These are phyloP conservation scores for Dipodomys ordii DNA, from an alignment of 2,113 vertebrate species.

Conservation along the genomic window DNA sequence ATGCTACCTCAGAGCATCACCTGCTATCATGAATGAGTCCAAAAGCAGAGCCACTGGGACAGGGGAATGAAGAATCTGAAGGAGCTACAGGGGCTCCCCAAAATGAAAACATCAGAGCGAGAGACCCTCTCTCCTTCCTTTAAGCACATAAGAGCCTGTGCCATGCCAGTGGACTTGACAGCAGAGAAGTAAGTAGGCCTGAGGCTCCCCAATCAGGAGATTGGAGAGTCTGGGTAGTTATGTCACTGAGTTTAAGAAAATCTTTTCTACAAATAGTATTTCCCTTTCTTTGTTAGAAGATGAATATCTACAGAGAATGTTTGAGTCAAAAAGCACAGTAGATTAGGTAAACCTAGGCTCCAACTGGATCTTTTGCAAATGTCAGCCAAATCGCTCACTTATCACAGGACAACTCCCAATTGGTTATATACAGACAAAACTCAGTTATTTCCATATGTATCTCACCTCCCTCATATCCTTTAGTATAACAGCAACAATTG, in stretches of 20 bases:
- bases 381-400: background rate
- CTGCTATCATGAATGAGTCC: background rate
- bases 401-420: background rate
- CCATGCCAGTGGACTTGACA: background rate
- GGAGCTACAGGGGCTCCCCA: background rate
- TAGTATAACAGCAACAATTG: background rate
- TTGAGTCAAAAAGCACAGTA: constrained; percentile 6
- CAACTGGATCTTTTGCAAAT: background rate
- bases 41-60: background rate
- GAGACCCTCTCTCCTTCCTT: background rate
- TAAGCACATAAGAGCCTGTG: background rate
- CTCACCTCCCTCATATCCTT: background rate
- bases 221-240: background rate
- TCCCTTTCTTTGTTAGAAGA: background rate
- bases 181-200: background rate
- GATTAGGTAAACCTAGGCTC: background rate
- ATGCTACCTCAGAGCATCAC: constrained; percentile 45
- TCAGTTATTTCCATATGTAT: background rate
- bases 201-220: background rate
- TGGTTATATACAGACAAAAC: background rate
- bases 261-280: background rate
- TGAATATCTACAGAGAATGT: background rate
- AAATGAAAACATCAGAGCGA: constrained; percentile 15
- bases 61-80: background rate
- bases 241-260: background rate